phyloP scores from a whole-genome alignment of 2,888 invertebrate species.

The Ophion slaviceki region DNA sequence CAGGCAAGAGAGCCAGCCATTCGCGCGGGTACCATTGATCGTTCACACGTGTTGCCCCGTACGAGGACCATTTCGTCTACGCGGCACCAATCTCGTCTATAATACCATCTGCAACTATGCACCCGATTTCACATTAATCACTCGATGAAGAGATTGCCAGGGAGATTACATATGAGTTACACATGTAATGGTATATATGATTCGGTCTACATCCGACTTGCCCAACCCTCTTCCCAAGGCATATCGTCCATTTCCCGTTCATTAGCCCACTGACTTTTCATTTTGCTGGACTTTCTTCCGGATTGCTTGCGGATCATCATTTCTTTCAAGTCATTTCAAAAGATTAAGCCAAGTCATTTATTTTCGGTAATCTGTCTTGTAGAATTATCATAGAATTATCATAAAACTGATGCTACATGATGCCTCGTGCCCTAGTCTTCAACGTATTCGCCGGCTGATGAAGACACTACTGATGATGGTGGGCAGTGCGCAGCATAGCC shows the following conservation, averaged over 20 bases:
- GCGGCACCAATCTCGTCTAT: conserved; percentile 32
- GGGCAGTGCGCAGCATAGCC: background rate
- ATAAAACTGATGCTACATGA: too few species aligned
- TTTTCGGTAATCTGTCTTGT: background rate
- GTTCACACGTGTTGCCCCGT: conserved; percentile 75
- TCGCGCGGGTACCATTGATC: conserved; percentile 62
- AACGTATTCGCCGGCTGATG: too few species aligned
- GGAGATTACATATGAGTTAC: conserved; percentile 6
- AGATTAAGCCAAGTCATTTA: background rate
- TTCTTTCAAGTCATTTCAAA: too few species aligned
- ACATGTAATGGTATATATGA: background rate
- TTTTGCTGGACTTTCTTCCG: background rate
- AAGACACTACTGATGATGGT: background rate
- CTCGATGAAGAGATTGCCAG: background rate
- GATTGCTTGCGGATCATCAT: background rate
- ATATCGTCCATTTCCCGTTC: background rate
- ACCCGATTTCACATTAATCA: conserved; percentile 40
- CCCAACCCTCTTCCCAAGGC: background rate
- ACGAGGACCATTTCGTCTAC: conserved; percentile 63
- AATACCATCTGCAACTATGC: conserved; percentile 36
- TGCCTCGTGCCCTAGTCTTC: too few species aligned
- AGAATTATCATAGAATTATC: background rate
- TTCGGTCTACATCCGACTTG: background rate
- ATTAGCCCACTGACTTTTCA: background rate
- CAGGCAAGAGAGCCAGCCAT: conserved; percentile 1